Evolutionary conservation across 1,140 invertebrate species (phyloP), one percentile per base, ranked within the genome.

Genomic region (Himalopsyche phryganea): DNA sequence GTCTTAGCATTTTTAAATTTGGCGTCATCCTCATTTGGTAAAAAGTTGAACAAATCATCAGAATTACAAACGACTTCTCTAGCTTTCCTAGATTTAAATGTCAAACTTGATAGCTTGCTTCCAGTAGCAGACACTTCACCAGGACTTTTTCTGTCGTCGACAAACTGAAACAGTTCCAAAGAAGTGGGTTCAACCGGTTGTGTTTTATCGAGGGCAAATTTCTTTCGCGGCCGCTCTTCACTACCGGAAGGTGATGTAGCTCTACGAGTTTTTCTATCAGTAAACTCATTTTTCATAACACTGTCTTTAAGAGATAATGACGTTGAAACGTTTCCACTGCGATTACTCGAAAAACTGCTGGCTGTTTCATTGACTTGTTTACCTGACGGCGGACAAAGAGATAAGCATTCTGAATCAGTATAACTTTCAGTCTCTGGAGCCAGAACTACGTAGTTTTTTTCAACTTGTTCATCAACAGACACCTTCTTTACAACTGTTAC

Each of bases 361-460:
- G 42, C 18, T 10, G 51, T 54, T 46, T 54, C 51, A 9, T 47
- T 32, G 11, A 54, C 23, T 17, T 40, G n/a, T 40, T 11, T 40
- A 13, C 15, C 11, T 3, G 23, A 6, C 10, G 11, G 6, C 5
- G 33, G 42, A 46, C 10, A 1, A 17, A 1, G 14, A 1, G 17
- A 14, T 46, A 15, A 42, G 17, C 9, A 7, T 17, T 46, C 14
- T 1, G 41, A 35, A 5, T 35, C 32, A 6, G 9, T 6, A 4
- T 45, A 3, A 28, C 23, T 28, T 28, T 28, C 13, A 13, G 59
- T 58, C 50, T 65, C 63, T 0, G 46, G 41, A 35, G 59, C 63
- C 13, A 61, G 44, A 6, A 65, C 38, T 15, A 40, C 38, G 4
- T 4, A 3, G 11, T 15, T 40, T 28, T 28, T 28, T 5, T 28